Conservation (phyloP, 1,140 invertebrate species). For the Gyrodactylus salaris region DNA sequence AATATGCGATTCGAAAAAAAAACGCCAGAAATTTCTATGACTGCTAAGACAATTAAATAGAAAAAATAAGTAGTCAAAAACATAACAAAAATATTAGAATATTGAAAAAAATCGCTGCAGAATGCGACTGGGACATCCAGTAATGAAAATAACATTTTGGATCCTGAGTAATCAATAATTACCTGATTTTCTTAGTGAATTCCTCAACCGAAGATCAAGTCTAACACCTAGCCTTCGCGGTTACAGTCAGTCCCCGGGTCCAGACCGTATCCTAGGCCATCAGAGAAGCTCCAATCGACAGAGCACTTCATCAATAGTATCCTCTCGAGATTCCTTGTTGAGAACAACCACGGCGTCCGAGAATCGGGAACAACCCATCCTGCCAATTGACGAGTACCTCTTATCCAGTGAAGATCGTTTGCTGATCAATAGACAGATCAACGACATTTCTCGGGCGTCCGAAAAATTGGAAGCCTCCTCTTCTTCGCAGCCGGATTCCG, state of each 20-base stretch:
- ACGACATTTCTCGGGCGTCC: neutral
- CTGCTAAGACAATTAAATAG: too few relatives aligned
- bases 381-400: neutral
- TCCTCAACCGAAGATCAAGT: neutral
- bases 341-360: neutral
- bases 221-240: neutral
- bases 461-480: neutral
- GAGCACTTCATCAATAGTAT: neutral
- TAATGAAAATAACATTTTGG: neutral
- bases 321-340: neutral
- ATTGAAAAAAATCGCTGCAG: too few relatives aligned
- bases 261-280: neutral
- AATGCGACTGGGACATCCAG: too few relatives aligned
- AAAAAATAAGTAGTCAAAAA: too few relatives aligned
- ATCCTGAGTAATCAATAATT: neutral
- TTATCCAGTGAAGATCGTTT: neutral
- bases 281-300: neutral
- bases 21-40: too few relatives aligned
- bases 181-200: neutral
- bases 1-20: too few relatives aligned
- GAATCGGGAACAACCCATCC: neutral
- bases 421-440: neutral
- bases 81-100: too few relatives aligned
- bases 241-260: neutral
- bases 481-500: neutral